A percentile compares a stretch with the other conserved stretches of the same genome.
Conservation (phyloP, 1,140 invertebrate species). For the Drosophila busckii region DNA sequence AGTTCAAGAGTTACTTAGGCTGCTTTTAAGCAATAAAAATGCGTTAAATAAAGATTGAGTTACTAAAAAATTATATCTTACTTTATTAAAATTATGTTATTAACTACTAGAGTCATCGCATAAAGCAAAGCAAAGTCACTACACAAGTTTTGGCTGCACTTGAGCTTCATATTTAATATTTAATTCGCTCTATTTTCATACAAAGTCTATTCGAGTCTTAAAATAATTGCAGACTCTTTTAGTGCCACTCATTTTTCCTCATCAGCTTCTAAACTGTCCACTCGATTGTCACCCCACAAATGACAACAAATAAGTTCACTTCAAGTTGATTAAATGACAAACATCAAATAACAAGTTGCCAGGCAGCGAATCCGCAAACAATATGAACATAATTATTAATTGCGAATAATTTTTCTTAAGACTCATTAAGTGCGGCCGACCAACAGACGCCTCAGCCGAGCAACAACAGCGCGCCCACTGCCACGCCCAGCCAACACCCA, state of each 20-base stretch:
- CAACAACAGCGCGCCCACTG: conserved; percentile 7
- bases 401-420: conserved; percentile 74
- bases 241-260: conserved; percentile 11
- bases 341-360: conserved; percentile 63
- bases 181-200: no score
- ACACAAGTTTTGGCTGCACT: no score
- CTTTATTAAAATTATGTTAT: no score
- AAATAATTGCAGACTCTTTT: conserved; percentile 2
- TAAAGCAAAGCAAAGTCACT: no score
- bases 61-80: no score
- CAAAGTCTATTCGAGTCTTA: no score
- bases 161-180: no score
- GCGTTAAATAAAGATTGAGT: no score
- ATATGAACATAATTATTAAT: conserved; percentile 76
- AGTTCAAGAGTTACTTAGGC: no score
- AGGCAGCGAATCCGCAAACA: conserved; percentile 34
- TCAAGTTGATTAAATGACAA: conserved; percentile 63
- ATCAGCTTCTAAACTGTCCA: no score
- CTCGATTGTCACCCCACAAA: conserved; percentile 14
- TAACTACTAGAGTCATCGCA: no score
- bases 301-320: conserved; percentile 58
- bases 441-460: conserved; percentile 38
- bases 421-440: conserved; percentile 66
- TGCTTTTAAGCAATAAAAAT: no score
- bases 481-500: neutral